phyloP scores from a whole-genome alignment of 2,888 invertebrate genomes.

The Clistopyga incitator region DNA sequence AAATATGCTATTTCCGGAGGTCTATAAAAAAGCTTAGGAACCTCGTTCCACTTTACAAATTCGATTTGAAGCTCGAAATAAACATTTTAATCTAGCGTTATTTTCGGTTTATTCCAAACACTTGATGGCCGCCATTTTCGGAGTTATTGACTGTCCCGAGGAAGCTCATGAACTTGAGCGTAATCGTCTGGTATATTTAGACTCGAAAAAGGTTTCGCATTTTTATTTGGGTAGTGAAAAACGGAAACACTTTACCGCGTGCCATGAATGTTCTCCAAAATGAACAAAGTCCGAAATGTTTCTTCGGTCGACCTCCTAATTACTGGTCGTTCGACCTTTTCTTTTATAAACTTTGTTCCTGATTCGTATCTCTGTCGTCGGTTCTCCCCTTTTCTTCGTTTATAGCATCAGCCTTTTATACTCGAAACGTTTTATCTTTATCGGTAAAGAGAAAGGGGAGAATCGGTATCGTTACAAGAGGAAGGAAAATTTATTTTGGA shows the following conservation, averaged over 20 bases:
- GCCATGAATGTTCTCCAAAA: not conserved
- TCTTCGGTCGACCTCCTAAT: not conserved
- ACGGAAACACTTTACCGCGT: not conserved
- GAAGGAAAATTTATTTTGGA: conserved; percentile 27
- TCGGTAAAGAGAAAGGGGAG: not conserved
- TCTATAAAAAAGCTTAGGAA: too few species aligned
- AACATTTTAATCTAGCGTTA: too few species aligned
- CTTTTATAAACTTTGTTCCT: conserved; percentile 25
- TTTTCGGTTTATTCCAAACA: too few species aligned
- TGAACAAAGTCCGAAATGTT: not conserved
- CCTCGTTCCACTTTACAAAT: too few species aligned
- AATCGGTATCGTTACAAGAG: conserved; percentile 18
- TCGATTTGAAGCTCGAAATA: too few species aligned
- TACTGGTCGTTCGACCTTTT: conserved; percentile 2
- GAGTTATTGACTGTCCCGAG: too few species aligned
- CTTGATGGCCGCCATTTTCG: too few species aligned
- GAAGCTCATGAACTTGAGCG: too few species aligned
- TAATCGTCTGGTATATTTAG: too few species aligned
- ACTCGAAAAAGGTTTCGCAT: not conserved
- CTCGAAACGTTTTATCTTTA: conserved; percentile 25
- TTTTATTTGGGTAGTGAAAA: not conserved
- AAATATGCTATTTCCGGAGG: too few species aligned
- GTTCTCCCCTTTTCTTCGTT: conserved; percentile 2
- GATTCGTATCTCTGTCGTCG: not conserved
- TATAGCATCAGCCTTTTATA: conserved; percentile 9